Percentiles rank a stretch among this genome's conserved stretches.
Conservation (phyloP, 2,888 invertebrate genomes). For the Phengaris alcon region DNA sequence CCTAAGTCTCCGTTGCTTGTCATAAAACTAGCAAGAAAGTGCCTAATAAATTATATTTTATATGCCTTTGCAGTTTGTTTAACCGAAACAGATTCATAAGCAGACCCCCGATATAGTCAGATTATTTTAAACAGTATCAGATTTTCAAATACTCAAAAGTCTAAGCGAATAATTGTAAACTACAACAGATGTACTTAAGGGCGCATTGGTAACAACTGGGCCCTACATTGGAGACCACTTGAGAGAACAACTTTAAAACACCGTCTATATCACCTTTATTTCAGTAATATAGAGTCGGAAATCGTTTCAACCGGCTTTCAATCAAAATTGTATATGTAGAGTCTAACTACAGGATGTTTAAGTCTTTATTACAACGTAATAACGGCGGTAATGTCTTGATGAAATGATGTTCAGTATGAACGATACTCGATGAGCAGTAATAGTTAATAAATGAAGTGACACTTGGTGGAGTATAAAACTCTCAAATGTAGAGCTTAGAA, state of each 20-base stretch:
- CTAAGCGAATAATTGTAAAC: slow-evolving; percentile 4
- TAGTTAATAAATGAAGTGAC: slow-evolving; percentile 24
- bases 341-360: neutral
- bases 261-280: neutral
- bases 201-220: slow-evolving; percentile 24
- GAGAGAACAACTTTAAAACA: neutral
- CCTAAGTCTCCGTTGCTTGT: too few relatives aligned
- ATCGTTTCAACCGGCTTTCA: neutral
- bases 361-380: neutral
- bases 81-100: too few relatives aligned
- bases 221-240: slow-evolving; percentile 24
- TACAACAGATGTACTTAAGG: slow-evolving; percentile 21
- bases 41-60: too few relatives aligned
- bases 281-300: neutral
- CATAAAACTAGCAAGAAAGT: too few relatives aligned
- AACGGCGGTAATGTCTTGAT: neutral
- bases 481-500: neutral
- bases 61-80: too few relatives aligned
- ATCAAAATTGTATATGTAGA: neutral
- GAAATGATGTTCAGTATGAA: neutral
- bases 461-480: neutral
- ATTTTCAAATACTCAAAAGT: neutral
- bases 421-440: slow-evolving; percentile 4
- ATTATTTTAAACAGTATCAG: too few relatives aligned
- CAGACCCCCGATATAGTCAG: too few relatives aligned